A percentile compares a stretch with the other conserved stretches of the same genome.
phyloP scores from a whole-genome alignment of 2,888 invertebrate species.

The Idaea straminata region DNA sequence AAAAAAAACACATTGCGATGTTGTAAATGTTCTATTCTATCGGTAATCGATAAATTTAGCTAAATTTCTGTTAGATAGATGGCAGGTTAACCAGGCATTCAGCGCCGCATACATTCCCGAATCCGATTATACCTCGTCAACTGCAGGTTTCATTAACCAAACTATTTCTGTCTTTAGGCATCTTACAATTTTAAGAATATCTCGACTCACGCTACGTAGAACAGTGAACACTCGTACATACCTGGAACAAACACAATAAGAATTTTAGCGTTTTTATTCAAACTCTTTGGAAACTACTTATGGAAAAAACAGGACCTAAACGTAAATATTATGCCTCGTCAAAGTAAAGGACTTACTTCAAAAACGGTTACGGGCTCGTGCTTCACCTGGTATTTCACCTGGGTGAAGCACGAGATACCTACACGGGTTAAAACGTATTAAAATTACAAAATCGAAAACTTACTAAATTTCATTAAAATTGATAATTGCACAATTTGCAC shows the following conservation, averaged over 20 bases:
- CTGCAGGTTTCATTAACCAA: neutral
- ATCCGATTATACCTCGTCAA: neutral
- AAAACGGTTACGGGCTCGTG: no score
- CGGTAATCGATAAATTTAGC: neutral
- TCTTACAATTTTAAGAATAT: no score
- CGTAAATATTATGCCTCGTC: no score
- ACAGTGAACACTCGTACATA: neutral
- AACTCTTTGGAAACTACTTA: no score
- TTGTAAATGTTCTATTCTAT: neutral
- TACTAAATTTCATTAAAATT: no score
- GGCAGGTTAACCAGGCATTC: neutral
- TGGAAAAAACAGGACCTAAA: no score
- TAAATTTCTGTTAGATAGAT: neutral
- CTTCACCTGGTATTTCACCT: no score
- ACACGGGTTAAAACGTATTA: no score
- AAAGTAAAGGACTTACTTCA: no score
- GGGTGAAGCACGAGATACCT: no score
- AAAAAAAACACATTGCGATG: neutral
- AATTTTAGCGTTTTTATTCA: neutral
- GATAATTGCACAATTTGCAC: no score
- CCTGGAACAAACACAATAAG: neutral
- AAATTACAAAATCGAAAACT: no score
- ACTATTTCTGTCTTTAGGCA: neutral
- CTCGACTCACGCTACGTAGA: neutral
- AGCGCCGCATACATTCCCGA: neutral